Conservation (phyloP, 2,797 vertebrate species). For the Danio choprae region DNA sequence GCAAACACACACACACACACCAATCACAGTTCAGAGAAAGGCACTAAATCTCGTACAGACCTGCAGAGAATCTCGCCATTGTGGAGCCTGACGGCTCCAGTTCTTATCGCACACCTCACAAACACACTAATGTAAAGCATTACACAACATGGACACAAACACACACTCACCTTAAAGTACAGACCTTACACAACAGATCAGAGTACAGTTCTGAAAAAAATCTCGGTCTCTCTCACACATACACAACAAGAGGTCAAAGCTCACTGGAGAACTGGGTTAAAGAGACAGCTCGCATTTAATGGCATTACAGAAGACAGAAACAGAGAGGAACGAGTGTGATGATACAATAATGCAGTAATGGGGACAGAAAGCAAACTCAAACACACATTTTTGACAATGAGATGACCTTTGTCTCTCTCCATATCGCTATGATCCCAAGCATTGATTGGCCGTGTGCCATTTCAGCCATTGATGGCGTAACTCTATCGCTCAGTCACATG, state of each 20-base stretch:
- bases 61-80: constrained; percentile 11
- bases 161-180: constrained; percentile 12
- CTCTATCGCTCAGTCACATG: constrained; percentile 52
- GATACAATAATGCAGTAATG: constrained; percentile 35
- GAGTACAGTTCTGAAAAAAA: constrained; percentile 22
- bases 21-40: constrained; percentile 15
- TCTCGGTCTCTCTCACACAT: not conserved
- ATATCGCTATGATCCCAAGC: constrained; percentile 37
- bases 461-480: constrained; percentile 63
- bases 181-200: constrained; percentile 36
- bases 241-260: constrained; percentile 44
- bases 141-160: constrained; percentile 29
- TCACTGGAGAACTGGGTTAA: constrained; percentile 51
- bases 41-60: constrained; percentile 30
- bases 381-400: constrained; percentile 38
- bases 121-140: not conserved
- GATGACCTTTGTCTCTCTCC: constrained; percentile 32
- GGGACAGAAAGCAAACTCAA: constrained; percentile 28
- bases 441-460: constrained; percentile 58
- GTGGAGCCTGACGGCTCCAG: constrained; percentile 34
- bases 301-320: constrained; percentile 6
- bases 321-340: not conserved
- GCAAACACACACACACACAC: constrained; percentile 14
- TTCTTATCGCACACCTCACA: constrained; percentile 25
- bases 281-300: not conserved